A percentile compares a stretch with the other conserved stretches of the same genome.
Evolutionary conservation across 2,113 vertebrate genomes (phyloP).

Genomic region (Grammomys dolichurus): DNA sequence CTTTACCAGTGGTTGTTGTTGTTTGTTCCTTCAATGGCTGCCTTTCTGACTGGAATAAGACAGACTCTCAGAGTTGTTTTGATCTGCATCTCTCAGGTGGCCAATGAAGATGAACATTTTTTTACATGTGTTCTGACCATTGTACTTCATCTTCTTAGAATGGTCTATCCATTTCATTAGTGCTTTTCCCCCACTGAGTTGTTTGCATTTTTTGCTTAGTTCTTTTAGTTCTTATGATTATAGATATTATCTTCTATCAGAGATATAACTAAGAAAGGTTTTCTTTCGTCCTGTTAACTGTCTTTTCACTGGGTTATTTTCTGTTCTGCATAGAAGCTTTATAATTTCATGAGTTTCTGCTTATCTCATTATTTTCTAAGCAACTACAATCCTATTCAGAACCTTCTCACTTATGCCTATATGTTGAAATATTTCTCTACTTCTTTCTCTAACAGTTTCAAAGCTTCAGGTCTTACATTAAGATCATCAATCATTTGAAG

Average conservation of each 20-base stretch:
- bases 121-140: neutral
- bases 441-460: neutral
- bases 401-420: neutral
- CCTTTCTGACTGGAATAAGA: neutral
- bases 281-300: neutral
- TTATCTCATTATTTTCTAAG: neutral
- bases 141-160: neutral
- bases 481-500: neutral
- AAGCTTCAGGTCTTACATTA: neutral
- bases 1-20: neutral
- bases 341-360: neutral
- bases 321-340: neutral
- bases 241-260: neutral
- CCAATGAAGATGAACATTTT: neutral
- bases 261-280: neutral
- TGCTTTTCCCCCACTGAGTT: neutral
- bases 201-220: neutral
- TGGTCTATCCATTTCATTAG: neutral
- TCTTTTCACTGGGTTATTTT: neutral
- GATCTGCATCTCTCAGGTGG: neutral
- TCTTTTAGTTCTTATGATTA: neutral
- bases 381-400: neutral
- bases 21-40: neutral
- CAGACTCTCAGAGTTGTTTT: neutral
- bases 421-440: neutral